Conservation (phyloP, 2,888 invertebrate genomes). For the Hemaris fuciformis region DNA sequence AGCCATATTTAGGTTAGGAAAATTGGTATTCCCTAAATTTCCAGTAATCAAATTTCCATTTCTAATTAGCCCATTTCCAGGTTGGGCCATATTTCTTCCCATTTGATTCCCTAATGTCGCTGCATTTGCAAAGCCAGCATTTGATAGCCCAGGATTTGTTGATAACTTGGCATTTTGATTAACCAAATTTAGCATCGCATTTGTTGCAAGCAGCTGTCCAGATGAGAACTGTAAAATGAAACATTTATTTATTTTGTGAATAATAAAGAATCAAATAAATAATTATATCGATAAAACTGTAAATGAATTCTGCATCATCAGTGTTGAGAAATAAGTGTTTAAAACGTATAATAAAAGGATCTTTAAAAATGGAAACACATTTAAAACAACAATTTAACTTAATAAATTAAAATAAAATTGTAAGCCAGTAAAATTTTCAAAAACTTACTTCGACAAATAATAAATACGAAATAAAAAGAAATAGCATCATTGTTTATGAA, state of each 20-base stretch:
- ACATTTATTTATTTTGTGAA: neutral
- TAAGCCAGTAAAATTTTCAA: neutral
- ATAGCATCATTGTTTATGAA: slow-evolving; percentile 16
- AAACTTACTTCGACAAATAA: slow-evolving; percentile 25
- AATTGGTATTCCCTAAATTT: slow-evolving; percentile 16
- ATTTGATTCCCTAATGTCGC: slow-evolving; percentile 8
- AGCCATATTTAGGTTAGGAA: neutral
- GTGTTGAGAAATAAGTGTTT: no score
- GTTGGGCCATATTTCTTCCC: slow-evolving; percentile 12
- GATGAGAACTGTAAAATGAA: slow-evolving; percentile 34
- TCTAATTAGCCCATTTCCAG: neutral
- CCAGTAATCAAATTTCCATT: slow-evolving; percentile 12
- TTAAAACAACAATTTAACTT: no score
- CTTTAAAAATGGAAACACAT: no score
- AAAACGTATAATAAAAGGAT: no score
- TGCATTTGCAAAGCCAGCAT: neutral
- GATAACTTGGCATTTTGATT: slow-evolving; percentile 16
- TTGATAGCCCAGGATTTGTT: neutral
- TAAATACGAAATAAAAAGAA: slow-evolving; percentile 13
- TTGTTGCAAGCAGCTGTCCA: slow-evolving; percentile 28
- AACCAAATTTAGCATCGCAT: neutral
- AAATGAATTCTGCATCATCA: no score
- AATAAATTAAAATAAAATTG: no score
- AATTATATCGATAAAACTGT: no score
- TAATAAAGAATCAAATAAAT: neutral